A percentile compares a stretch with the other conserved stretches of the same genome.
phyloP scores from a whole-genome alignment of 2,888 invertebrate species.

The Gymnosoma rotundatum region DNA sequence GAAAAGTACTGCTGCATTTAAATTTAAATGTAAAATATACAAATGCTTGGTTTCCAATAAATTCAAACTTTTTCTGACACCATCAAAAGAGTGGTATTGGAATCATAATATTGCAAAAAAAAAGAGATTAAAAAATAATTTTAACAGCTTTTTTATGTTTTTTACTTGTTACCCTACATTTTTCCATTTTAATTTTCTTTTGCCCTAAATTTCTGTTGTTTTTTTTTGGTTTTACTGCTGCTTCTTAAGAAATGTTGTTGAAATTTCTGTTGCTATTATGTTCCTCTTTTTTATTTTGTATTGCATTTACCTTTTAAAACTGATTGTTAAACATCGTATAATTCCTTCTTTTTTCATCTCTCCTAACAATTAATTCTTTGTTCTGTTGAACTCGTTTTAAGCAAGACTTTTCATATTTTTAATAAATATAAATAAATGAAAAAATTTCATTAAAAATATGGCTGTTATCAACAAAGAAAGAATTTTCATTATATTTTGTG shows the following conservation, averaged over 20 bases:
- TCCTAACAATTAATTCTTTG: conserved; percentile 22
- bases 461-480: no score
- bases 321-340: conserved; percentile 27
- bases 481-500: no score
- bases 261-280: conserved; percentile 11
- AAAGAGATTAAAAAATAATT: no score
- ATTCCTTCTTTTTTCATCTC: neutral
- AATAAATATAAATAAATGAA: neutral
- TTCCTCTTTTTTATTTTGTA: conserved; percentile 24
- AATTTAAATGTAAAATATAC: no score
- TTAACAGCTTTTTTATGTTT: conserved; percentile 22
- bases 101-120: no score
- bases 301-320: conserved; percentile 46
- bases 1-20: no score
- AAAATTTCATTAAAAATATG: no score
- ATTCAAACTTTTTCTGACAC: no score
- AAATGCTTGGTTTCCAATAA: no score
- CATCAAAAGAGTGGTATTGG: no score
- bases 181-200: conserved; percentile 15
- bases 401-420: neutral
- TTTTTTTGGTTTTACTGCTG: conserved; percentile 1
- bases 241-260: conserved; percentile 9
- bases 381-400: neutral
- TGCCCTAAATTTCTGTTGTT: conserved; percentile 37
- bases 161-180: conserved; percentile 39